phyloP scores from a whole-genome alignment of 2,888 invertebrate genomes.

The Anodontia alba region DNA sequence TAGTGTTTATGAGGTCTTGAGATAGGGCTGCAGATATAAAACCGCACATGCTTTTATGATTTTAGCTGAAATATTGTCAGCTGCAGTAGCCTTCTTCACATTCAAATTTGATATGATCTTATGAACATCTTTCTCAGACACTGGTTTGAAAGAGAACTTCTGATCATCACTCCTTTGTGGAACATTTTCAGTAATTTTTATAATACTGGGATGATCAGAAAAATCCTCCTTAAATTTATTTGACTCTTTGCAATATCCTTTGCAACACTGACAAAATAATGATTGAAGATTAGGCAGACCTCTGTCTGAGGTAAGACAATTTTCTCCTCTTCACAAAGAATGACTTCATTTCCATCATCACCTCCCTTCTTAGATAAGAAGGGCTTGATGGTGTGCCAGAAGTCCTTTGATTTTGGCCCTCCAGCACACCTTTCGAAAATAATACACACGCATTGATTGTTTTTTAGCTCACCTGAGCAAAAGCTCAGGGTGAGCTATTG shows the following conservation, averaged over 20 bases:
- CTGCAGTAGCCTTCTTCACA: not conserved
- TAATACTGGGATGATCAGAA: not conserved
- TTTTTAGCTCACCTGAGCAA: too few relatives aligned
- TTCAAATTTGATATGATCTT: not conserved
- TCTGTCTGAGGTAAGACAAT: not conserved
- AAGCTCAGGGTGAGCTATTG: too few relatives aligned
- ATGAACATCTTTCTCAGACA: not conserved
- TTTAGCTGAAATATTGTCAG: not conserved
- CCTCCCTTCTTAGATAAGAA: not conserved
- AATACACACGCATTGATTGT: not conserved
- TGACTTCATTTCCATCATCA: not conserved
- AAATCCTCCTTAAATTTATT: not conserved
- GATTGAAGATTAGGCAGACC: not conserved
- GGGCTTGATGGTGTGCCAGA: conserved; percentile 15
- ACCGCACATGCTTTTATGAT: not conserved
- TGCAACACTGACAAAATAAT: conserved; percentile 8
- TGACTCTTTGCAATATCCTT: not conserved
- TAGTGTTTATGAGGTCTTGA: not conserved
- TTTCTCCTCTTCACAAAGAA: not conserved
- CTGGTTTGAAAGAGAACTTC: not conserved
- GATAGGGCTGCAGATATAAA: not conserved
- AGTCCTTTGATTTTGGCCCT: not conserved
- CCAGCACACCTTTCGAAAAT: not conserved
- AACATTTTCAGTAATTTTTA: not conserved
- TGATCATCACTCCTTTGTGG: not conserved